Percentiles rank a stretch among this genome's conserved stretches.
Evolutionary conservation across 2,797 vertebrate species (phyloP).

Genomic region (Gephyroberyx darwinii): DNA sequence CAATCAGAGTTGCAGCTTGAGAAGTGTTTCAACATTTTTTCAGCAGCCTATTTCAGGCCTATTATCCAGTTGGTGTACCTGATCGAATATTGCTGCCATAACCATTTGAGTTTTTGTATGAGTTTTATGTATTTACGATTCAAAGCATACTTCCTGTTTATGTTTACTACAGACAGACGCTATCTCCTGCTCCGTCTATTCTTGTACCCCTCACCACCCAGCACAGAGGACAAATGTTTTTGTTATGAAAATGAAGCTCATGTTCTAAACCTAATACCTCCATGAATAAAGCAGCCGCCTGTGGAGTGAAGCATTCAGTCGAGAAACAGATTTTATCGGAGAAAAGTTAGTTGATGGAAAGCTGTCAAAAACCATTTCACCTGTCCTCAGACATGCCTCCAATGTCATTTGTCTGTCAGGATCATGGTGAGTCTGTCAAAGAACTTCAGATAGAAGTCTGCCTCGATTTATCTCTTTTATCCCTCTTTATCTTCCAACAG

Average conservation of each 20-base stretch:
- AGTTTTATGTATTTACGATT: neutral
- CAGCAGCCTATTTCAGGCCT: neutral
- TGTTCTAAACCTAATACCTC: neutral
- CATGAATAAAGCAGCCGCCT: neutral
- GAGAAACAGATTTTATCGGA: neutral
- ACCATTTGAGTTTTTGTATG: slow-evolving; percentile 11
- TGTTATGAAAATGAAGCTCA: neutral
- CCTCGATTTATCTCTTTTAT: slow-evolving; percentile 34
- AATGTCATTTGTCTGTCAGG: slow-evolving; percentile 29
- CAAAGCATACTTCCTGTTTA: too few relatives aligned
- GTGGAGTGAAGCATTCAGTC: neutral
- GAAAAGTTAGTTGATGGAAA: slow-evolving; percentile 12
- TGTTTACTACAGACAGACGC: too few relatives aligned
- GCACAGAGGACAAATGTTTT: too few relatives aligned
- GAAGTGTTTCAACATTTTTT: too few relatives aligned
- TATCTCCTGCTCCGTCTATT: too few relatives aligned
- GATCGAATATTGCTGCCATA: slow-evolving; percentile 12
- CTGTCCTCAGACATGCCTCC: slow-evolving; percentile 13
- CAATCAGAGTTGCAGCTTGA: too few relatives aligned
- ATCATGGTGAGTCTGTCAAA: slow-evolving; percentile 38
- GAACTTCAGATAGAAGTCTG: slow-evolving; percentile 10
- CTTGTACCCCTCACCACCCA: too few relatives aligned
- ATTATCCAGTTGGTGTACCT: neutral
- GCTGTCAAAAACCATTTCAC: slow-evolving; percentile 32
- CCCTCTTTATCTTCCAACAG: slow-evolving; percentile 29